Evolutionary conservation across 2,888 invertebrate species (phyloP).

Genomic region (Microctonus brassicae): DNA sequence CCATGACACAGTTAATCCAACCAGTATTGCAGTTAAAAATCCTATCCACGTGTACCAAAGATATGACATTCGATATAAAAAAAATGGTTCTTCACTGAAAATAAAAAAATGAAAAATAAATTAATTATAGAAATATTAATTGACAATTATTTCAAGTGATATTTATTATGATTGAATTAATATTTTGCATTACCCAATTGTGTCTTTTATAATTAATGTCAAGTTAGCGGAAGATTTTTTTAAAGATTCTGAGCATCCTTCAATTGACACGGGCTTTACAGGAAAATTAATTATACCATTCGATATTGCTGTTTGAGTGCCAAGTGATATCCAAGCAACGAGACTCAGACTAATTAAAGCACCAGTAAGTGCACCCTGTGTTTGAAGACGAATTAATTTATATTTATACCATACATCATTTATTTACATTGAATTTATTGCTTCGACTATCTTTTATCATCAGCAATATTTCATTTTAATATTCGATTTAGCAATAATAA

Average conservation of each 20-base stretch:
- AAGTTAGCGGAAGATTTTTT: conserved; percentile 54
- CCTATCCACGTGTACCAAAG: conserved; percentile 85
- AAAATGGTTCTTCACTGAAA: conserved; percentile 74
- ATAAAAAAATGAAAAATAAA: too few species aligned
- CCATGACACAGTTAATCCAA: conserved; percentile 79
- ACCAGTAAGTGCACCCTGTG: conserved; percentile 77
- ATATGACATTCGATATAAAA: conserved; percentile 80
- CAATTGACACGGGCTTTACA: conserved; percentile 76
- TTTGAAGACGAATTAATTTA: conserved; percentile 20
- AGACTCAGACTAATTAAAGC: conserved; percentile 75
- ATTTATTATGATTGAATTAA: not conserved
- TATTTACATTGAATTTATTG: not conserved
- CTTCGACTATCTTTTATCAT: too few species aligned
- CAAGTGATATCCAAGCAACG: conserved; percentile 79
- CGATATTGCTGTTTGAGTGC: conserved; percentile 78
- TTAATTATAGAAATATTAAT: not conserved
- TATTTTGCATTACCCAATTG: conserved; percentile 48
- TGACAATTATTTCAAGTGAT: too few species aligned
- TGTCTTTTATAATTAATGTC: conserved; percentile 50
- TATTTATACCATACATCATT: conserved; percentile 18
- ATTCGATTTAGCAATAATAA: too few species aligned
- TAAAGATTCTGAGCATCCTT: conserved; percentile 71
- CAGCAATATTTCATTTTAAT: too few species aligned
- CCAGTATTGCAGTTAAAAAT: conserved; percentile 75
- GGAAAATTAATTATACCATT: conserved; percentile 74